Evolutionary conservation across 2,113 vertebrate genomes (phyloP).

Genomic region (Archocentrus centrarchus): DNA sequence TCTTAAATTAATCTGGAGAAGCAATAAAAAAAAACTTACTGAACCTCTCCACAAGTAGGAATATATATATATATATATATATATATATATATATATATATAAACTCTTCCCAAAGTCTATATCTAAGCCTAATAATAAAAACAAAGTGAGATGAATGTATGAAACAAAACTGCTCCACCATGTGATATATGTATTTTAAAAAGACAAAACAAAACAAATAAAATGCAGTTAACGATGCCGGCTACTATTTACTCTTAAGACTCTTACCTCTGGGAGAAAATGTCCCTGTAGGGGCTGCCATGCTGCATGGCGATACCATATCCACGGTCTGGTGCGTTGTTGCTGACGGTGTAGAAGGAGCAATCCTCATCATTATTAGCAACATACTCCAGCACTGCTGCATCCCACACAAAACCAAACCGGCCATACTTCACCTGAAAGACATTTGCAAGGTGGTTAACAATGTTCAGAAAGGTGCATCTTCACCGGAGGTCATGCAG

Average conservation of each 20-base stretch:
- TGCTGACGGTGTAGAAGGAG: constrained; percentile 93
- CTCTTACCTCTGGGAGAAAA: constrained; percentile 96
- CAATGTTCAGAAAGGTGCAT: constrained; percentile 12
- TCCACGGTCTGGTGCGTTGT: constrained; percentile 90
- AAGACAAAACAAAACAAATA: background rate
- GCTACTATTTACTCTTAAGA: constrained; percentile 27
- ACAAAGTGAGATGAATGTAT: background rate
- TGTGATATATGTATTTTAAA: background rate
- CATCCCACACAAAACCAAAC: constrained; percentile 98
- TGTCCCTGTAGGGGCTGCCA: constrained; percentile 95
- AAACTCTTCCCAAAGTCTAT: background rate
- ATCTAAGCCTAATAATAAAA: constrained; percentile 1
- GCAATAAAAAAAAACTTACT: background rate
- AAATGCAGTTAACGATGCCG: constrained; percentile 3
- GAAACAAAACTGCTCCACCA: background rate
- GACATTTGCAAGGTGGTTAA: constrained; percentile 19
- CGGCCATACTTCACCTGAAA: constrained; percentile 93
- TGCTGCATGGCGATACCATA: constrained; percentile 98
- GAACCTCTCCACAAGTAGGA: constrained; percentile 27
- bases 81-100: background rate
- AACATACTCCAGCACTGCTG: constrained; percentile 94
- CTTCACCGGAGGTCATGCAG: background rate
- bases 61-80: background rate
- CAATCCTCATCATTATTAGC: constrained; percentile 97
- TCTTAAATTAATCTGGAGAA: constrained; percentile 39